Conservation (phyloP, 1,140 invertebrate species). For the Zaprionus nigranus region DNA sequence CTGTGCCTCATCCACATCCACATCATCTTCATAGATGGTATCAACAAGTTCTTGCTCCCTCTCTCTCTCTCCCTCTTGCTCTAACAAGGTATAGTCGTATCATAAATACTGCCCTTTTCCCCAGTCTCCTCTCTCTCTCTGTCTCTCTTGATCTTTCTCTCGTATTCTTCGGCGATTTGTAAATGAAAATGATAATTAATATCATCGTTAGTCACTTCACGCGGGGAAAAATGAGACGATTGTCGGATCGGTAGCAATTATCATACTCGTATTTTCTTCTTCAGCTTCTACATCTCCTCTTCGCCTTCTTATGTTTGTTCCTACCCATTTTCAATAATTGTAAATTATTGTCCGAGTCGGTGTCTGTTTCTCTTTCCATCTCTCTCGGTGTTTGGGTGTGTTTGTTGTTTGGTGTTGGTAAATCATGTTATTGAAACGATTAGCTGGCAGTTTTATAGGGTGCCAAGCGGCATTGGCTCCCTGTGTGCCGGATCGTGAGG, state of each 20-base stretch:
- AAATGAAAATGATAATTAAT: slow-evolving; percentile 79
- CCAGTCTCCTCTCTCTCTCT: neutral
- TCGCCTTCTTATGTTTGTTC: slow-evolving; percentile 37
- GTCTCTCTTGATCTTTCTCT: neutral
- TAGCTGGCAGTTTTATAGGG: slow-evolving; percentile 76
- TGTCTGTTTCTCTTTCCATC: neutral
- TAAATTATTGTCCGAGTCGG: slow-evolving; percentile 64
- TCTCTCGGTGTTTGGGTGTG: slow-evolving; percentile 22
- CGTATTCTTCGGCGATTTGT: slow-evolving; percentile 59
- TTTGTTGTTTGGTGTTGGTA: slow-evolving; percentile 64
- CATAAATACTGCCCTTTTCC: slow-evolving; percentile 69
- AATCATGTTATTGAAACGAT: slow-evolving; percentile 80
- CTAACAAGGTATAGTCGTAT: slow-evolving; percentile 60
- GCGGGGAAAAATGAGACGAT: slow-evolving; percentile 19
- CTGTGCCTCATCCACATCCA: slow-evolving; percentile 18
- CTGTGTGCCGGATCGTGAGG: neutral
- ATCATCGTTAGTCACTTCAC: slow-evolving; percentile 68
- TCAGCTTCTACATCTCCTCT: slow-evolving; percentile 29
- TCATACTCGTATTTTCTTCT: slow-evolving; percentile 68
- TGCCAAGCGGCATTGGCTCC: slow-evolving; percentile 42
- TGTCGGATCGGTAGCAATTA: slow-evolving; percentile 69
- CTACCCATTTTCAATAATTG: slow-evolving; percentile 70
- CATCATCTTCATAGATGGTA: slow-evolving; percentile 14
- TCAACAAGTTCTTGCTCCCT: slow-evolving; percentile 60
- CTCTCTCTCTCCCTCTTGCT: neutral